Conservation (phyloP, 2,888 invertebrate genomes). For the Caenorhabditis sp. region DNA sequence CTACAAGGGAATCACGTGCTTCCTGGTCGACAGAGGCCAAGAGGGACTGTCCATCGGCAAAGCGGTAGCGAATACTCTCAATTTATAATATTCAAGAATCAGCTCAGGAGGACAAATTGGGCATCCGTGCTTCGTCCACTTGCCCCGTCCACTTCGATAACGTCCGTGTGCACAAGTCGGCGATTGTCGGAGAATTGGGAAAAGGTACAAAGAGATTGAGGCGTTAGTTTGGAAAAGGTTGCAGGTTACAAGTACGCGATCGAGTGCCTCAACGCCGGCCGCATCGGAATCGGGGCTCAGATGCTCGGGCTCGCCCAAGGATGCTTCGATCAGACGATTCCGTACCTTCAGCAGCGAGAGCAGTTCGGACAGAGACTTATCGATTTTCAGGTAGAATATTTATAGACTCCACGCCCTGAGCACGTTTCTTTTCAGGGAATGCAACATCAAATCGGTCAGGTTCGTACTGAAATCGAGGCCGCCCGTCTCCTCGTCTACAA, state of each 20-base stretch:
- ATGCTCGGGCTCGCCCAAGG: conserved; percentile 93
- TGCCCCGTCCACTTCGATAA: conserved; percentile 95
- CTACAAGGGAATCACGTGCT: conserved; percentile 87
- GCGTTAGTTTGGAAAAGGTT: no score
- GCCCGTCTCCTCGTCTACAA: conserved; percentile 93
- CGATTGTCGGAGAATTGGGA: conserved; percentile 77
- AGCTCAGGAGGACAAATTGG: conserved; percentile 87
- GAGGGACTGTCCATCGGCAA: conserved; percentile 89
- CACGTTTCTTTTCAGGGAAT: conserved; percentile 84
- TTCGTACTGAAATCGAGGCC: conserved; percentile 90
- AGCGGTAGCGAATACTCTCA: conserved; percentile 37
- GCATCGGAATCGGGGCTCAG: conserved; percentile 83
- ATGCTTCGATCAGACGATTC: conserved; percentile 93
- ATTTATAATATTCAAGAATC: conserved; percentile 53
- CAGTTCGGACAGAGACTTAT: conserved; percentile 93
- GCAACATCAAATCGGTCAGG: conserved; percentile 94
- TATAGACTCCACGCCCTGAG: background rate
- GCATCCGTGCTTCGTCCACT: conserved; percentile 86
- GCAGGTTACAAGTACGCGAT: conserved; percentile 93
- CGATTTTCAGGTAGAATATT: conserved; percentile 94
- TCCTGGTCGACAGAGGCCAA: conserved; percentile 91
- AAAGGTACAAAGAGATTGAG: conserved; percentile 70
- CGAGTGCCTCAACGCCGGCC: conserved; percentile 92
- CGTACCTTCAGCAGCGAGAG: conserved; percentile 92
- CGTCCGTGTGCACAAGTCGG: conserved; percentile 84